phyloP scores from a whole-genome alignment of 92 coral and sea anemone genomes.

The Phymanthus crucifer region DNA sequence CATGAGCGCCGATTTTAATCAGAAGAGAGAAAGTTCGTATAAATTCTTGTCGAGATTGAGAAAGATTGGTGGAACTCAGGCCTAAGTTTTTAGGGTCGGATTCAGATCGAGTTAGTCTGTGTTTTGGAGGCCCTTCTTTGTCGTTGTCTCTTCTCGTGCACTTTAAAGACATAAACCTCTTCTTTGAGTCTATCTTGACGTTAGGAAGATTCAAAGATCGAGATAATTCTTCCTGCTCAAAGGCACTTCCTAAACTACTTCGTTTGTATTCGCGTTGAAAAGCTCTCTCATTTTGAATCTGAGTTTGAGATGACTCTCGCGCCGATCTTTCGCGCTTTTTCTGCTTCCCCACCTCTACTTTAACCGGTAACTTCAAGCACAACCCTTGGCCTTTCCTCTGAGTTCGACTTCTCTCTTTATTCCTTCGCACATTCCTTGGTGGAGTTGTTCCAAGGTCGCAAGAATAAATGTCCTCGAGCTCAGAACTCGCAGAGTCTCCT shows the following conservation, averaged over 20 bases:
- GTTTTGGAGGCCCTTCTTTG: conserved; percentile 17
- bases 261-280: conserved; percentile 70
- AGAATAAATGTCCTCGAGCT: conserved; percentile 40
- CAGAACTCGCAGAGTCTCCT: conserved; percentile 51
- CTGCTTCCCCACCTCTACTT: conserved; percentile 58
- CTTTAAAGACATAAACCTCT: conserved; percentile 70
- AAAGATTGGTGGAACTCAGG: conserved; percentile 47
- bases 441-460: conserved; percentile 66
- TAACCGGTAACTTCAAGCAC: conserved; percentile 29
- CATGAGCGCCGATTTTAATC: conserved; percentile 82
- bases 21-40: conserved; percentile 80
- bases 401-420: conserved; percentile 61
- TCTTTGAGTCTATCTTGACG: conserved; percentile 72
- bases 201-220: conserved; percentile 72
- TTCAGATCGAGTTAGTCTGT: conserved; percentile 57
- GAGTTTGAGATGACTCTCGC: conserved; percentile 52
- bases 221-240: conserved; percentile 35
- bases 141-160: conserved; percentile 60
- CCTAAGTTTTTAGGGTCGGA: conserved; percentile 59
- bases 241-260: conserved; percentile 56
- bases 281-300: conserved; percentile 66
- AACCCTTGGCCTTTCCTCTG: conserved; percentile 39
- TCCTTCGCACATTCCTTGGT: conserved; percentile 77
- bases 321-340: conserved; percentile 69
- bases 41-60: conserved; percentile 75